phyloP scores from a whole-genome alignment of 2,797 vertebrate genomes.

The Acridotheres tristis region DNA sequence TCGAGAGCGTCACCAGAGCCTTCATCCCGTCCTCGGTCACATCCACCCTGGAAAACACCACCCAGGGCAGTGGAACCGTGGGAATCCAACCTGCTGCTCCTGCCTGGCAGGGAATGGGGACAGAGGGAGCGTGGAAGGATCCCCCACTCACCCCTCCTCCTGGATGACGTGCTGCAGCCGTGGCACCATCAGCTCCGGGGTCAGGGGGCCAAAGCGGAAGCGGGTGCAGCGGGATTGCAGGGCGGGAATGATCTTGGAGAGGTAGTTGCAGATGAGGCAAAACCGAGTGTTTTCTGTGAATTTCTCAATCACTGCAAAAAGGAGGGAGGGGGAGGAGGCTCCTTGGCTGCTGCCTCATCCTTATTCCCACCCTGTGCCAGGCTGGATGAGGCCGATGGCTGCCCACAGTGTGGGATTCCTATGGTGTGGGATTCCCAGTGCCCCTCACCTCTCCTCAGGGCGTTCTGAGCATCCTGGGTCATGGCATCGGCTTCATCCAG shows the following conservation, averaged over 20 bases:
- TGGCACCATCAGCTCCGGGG: constrained; percentile 92
- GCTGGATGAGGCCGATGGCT: neutral
- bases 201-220: constrained; percentile 93
- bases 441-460: constrained; percentile 90
- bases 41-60: constrained; percentile 81
- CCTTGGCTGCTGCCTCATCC: accelerated
- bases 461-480: constrained; percentile 99
- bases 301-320: constrained; percentile 91
- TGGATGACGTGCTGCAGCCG: constrained; percentile 86
- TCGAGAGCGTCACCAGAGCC: constrained; percentile 90
- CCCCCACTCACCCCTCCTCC: constrained; percentile 83
- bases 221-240: constrained; percentile 96
- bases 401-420: neutral
- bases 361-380: accelerated
- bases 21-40: constrained; percentile 92
- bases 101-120: accelerated
- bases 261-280: constrained; percentile 97
- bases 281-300: constrained; percentile 97
- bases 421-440: accelerated
- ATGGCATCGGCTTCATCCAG: constrained; percentile 98
- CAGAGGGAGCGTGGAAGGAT: accelerated
- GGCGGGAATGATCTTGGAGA: constrained; percentile 98
- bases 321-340: neutral
- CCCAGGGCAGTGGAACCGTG: accelerated
- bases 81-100: neutral